Percentiles rank a stretch among this genome's conserved stretches.
Evolutionary conservation across 2,888 invertebrate species (phyloP).

Genomic region (Diaprepes abbreviatus): DNA sequence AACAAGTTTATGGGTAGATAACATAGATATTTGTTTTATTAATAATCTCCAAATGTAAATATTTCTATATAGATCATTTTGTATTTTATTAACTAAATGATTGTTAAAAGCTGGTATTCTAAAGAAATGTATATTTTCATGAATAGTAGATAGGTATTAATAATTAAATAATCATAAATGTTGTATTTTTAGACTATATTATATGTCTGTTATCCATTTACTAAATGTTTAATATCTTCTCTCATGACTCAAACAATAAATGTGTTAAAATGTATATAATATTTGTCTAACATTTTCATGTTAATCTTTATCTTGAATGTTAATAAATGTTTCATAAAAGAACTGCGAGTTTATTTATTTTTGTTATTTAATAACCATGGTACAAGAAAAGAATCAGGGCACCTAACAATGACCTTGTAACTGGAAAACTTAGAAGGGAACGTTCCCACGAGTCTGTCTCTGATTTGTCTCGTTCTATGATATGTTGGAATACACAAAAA

Average conservation of each 20-base stretch:
- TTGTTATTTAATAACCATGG: too few relatives aligned
- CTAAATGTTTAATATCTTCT: conserved; percentile 27
- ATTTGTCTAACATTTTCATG: conserved; percentile 36
- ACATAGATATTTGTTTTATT: too few relatives aligned
- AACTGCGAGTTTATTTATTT: too few relatives aligned
- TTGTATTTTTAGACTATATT: conserved; percentile 41
- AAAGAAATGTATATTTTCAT: conserved; percentile 45
- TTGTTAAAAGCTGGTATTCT: conserved; percentile 46
- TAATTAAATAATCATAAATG: conserved; percentile 21
- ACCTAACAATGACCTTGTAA: too few relatives aligned
- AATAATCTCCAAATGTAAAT: not conserved
- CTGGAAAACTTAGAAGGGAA: not conserved
- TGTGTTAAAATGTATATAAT: conserved; percentile 24
- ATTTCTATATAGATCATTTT: conserved; percentile 11
- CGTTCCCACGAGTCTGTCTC: too few relatives aligned
- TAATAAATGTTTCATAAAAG: conserved; percentile 48
- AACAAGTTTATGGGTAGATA: too few relatives aligned
- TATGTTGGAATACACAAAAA: too few relatives aligned
- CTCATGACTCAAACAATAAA: conserved; percentile 38
- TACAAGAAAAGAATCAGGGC: too few relatives aligned
- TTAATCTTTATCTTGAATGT: conserved; percentile 35
- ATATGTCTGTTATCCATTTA: conserved; percentile 32
- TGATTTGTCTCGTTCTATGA: too few relatives aligned
- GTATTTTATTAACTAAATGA: conserved; percentile 23
- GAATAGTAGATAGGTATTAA: conserved; percentile 24